A percentile compares a stretch with the other conserved stretches of the same genome.
Conservation (phyloP, 2,888 invertebrate species). For the Ophion ellenae region DNA sequence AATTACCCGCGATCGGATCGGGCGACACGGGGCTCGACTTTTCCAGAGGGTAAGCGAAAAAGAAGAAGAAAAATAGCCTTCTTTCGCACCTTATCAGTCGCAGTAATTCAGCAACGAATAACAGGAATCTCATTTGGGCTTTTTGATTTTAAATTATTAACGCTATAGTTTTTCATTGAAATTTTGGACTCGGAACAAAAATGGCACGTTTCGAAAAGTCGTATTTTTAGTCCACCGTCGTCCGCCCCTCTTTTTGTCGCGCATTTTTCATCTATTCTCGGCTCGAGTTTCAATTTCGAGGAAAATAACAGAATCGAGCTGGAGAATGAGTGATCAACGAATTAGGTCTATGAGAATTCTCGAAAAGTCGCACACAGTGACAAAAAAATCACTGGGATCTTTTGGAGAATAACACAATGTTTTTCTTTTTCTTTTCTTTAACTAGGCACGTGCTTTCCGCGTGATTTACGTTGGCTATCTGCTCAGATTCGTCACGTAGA, state of each 20-base stretch:
- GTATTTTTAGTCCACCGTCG: background rate
- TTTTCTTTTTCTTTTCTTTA: background rate
- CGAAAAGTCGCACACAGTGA: slow-evolving; percentile 33
- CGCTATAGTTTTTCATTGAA: background rate
- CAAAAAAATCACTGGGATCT: slow-evolving; percentile 13
- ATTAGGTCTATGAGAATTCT: slow-evolving; percentile 54
- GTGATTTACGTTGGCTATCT: slow-evolving; percentile 85
- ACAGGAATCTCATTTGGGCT: background rate
- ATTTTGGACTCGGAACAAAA: slow-evolving; percentile 19
- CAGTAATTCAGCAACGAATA: background rate
- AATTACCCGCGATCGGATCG: slow-evolving; percentile 16
- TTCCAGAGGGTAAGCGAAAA: background rate
- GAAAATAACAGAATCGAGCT: slow-evolving; percentile 29
- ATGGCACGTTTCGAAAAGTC: slow-evolving; percentile 30
- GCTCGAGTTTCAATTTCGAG: slow-evolving; percentile 13
- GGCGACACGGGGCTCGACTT: background rate
- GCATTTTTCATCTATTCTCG: slow-evolving; percentile 5
- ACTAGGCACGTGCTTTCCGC: slow-evolving; percentile 41
- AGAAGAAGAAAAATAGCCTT: background rate
- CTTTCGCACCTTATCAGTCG: background rate
- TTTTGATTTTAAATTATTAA: background rate
- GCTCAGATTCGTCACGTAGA: slow-evolving; percentile 92
- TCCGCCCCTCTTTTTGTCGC: background rate
- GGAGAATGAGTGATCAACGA: slow-evolving; percentile 20
- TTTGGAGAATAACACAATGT: slow-evolving; percentile 56